A percentile compares a stretch with the other conserved stretches of the same genome.
Evolutionary conservation across 2,797 vertebrate species (phyloP).

Genomic region (Telmatherina bonti): DNA sequence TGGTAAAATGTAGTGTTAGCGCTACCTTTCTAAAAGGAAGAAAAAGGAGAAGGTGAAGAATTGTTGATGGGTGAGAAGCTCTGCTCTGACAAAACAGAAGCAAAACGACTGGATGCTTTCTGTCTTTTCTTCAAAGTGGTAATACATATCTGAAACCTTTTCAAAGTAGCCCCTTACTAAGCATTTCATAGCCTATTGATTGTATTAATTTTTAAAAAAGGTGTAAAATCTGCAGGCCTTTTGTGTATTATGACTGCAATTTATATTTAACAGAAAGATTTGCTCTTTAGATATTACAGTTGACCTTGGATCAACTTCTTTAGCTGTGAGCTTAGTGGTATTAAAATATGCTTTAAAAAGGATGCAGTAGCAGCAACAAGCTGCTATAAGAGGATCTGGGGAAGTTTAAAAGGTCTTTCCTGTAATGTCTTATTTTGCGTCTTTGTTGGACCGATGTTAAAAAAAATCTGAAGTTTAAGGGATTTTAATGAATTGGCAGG

Average conservation of each 20-base stretch:
- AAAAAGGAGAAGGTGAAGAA: too few species aligned
- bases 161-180: background rate
- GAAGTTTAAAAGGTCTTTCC: background rate
- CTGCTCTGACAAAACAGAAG: too few species aligned
- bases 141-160: background rate
- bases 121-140: background rate
- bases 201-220: background rate
- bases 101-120: background rate
- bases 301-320: background rate
- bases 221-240: too few species aligned
- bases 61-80: too few species aligned
- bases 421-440: constrained; percentile 6
- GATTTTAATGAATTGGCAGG: background rate
- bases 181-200: background rate
- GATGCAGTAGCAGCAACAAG: background rate
- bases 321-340: background rate
- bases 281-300: background rate
- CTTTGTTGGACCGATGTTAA: background rate
- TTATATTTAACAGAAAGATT: background rate
- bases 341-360: constrained; percentile 1
- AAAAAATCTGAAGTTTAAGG: background rate
- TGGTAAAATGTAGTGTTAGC: too few species aligned
- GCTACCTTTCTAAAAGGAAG: too few species aligned
- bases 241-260: background rate
- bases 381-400: background rate